Conservation (phyloP, 2,888 invertebrate species). For the Drosophila meridiana region DNA sequence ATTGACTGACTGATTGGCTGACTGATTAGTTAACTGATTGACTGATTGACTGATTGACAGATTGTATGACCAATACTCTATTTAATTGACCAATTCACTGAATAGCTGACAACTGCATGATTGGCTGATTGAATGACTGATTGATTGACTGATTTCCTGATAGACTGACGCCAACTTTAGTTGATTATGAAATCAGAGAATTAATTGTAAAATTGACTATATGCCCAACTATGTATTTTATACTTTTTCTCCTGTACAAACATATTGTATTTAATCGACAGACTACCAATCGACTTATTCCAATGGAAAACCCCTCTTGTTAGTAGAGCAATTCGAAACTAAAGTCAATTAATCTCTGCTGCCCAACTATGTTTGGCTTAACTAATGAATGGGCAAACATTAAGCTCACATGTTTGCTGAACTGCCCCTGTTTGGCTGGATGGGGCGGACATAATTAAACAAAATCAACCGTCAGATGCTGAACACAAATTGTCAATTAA, state of each 20-base stretch:
- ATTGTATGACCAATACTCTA: background rate
- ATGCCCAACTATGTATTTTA: background rate
- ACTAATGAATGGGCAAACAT: conserved; percentile 44
- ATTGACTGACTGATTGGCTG: background rate
- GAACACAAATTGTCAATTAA: conserved; percentile 84
- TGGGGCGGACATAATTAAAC: conserved; percentile 59
- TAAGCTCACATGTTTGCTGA: conserved; percentile 45
- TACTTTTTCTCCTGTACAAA: background rate
- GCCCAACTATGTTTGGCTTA: conserved; percentile 21
- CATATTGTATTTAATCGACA: background rate
- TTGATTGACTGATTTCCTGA: background rate
- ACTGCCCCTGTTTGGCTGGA: conserved; percentile 4
- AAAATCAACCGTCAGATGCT: conserved; percentile 67
- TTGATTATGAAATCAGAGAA: no score
- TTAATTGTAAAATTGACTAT: background rate
- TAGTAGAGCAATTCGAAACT: background rate
- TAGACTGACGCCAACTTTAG: background rate
- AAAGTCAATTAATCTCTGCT: conserved; percentile 19
- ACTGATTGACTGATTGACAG: background rate
- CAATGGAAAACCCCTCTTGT: background rate
- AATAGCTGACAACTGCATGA: background rate
- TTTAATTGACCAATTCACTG: background rate
- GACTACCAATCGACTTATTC: background rate
- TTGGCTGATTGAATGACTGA: background rate
- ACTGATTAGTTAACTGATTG: background rate